Evolutionary conservation across 2,888 invertebrate genomes (phyloP).

Genomic region (Lingula anatina): DNA sequence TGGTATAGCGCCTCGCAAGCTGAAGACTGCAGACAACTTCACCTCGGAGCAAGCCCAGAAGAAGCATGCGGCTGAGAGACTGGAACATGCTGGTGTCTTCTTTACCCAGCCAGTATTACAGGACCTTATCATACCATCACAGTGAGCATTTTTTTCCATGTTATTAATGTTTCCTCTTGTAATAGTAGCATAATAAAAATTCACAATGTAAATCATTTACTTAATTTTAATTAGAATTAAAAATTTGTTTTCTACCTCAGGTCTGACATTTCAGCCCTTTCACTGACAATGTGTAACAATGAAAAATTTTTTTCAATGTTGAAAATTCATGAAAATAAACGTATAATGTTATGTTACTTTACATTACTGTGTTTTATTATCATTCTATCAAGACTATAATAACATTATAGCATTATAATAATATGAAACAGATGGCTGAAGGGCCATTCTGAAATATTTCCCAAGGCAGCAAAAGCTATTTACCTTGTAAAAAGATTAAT

Average conservation of each 20-base stretch:
- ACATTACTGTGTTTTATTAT: slow-evolving; percentile 3
- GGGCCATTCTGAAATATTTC: no score
- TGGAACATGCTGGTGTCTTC: slow-evolving; percentile 52
- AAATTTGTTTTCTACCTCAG: background rate
- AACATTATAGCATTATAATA: no score
- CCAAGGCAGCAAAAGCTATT: no score
- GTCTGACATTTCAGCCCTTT: background rate
- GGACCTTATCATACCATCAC: slow-evolving; percentile 65
- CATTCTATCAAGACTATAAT: no score
- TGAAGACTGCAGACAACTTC: slow-evolving; percentile 78
- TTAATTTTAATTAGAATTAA: background rate
- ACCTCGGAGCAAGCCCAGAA: slow-evolving; percentile 29
- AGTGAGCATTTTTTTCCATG: no score
- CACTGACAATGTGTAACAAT: background rate
- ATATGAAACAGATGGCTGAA: no score
- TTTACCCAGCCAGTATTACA: slow-evolving; percentile 69
- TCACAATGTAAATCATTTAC: slow-evolving; percentile 53
- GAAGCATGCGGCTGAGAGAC: slow-evolving; percentile 17
- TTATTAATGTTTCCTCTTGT: no score
- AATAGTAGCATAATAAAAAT: no score
- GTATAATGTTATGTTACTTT: no score
- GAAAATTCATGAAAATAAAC: no score
- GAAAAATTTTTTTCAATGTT: background rate
- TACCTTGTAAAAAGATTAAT: no score
- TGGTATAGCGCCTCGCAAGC: slow-evolving; percentile 86